Base-by-base conservation (phyloP, 2,113 vertebrate genomes). In the Trematocara macrostoma region DNA sequence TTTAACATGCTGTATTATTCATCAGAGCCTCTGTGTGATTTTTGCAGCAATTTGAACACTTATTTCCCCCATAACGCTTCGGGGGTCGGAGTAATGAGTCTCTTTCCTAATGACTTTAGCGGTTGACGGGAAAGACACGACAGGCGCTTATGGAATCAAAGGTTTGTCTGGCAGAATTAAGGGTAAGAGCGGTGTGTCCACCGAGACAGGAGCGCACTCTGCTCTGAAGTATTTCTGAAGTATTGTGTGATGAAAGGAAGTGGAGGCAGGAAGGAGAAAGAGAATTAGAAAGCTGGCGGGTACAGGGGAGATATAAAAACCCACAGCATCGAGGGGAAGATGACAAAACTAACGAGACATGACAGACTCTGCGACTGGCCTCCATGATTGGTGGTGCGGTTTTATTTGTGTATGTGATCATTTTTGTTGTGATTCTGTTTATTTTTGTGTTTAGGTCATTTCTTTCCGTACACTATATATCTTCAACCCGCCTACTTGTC, bases 11-110 rank as follows among this genome's bases (percentile, higher is more conserved):
- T 94, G 85, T 90, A 94, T 94, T 95, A 95, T 95, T 95, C 91
- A 95, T 95, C 90, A 94, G 87, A 91, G 88, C 91, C 91, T 90
- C 94, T 89, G 91, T 93, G 93, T 92, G 91, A 93, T 87, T 94
- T 67, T 88, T 91, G 89, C 91, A 84, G 90, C 90, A 91, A 94
- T 95, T 95, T 93, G 59, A 95, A 90, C 87, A 42, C 92, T 93
- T 91, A 93, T 93, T 92, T 92, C 88, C 82, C 76, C 81, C 88
- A 84, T 91, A 89, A 92, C 85, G 92, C 93, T 88, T 87, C 40
- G 4, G 88, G 92, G 88, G 82, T 79, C 11, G 15, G 83, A 15
- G 84, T 94, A 95, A 95, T 94, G 93, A 94, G 90, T 91, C 92
- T 92, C 89, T 81, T 86, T 90, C 89, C 84, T 87, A 91, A 94